A percentile compares a stretch with the other conserved stretches of the same genome.
These are phyloP conservation scores for Miltochrista miniata DNA, from an alignment of 2,888 invertebrate species.

Conservation along the genomic window DNA sequence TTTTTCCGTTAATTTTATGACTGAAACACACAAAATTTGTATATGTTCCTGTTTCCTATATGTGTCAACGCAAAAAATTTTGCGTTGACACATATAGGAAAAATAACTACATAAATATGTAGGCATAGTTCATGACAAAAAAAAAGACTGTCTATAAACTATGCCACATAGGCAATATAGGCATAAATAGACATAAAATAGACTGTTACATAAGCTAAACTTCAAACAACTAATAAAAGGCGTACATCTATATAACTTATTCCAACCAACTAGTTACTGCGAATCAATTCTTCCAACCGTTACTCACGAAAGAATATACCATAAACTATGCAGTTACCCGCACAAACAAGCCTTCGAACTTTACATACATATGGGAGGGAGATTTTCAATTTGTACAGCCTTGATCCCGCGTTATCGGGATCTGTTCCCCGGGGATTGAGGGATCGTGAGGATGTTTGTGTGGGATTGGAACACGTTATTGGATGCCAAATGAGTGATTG, in stretches of 20 bases:
- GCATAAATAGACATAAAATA: too few species aligned
- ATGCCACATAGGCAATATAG: too few species aligned
- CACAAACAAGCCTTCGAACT: conserved; percentile 25
- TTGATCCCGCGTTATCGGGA: conserved; percentile 45
- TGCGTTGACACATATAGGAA: too few species aligned
- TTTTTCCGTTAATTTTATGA: too few species aligned
- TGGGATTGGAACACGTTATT: conserved; percentile 36
- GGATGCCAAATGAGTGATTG: conserved; percentile 44
- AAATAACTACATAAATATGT: too few species aligned
- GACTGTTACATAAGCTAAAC: too few species aligned
- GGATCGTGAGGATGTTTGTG: conserved; percentile 35
- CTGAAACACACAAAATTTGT: too few species aligned
- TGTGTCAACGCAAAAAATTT: too few species aligned
- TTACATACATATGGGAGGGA: conserved; percentile 38
- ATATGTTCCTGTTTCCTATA: too few species aligned
- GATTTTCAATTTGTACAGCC: conserved; percentile 47
- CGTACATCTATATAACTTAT: not conserved
- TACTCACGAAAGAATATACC: conserved; percentile 8
- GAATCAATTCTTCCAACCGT: conserved; percentile 6
- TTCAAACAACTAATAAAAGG: too few species aligned
- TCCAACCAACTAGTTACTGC: not conserved
- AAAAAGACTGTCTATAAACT: too few species aligned
- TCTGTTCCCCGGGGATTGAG: conserved; percentile 34
- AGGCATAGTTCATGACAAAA: too few species aligned
- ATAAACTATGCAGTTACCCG: conserved; percentile 10